phyloP scores from a whole-genome alignment of 2,797 vertebrate species.

The Chrysocyon brachyurus region DNA sequence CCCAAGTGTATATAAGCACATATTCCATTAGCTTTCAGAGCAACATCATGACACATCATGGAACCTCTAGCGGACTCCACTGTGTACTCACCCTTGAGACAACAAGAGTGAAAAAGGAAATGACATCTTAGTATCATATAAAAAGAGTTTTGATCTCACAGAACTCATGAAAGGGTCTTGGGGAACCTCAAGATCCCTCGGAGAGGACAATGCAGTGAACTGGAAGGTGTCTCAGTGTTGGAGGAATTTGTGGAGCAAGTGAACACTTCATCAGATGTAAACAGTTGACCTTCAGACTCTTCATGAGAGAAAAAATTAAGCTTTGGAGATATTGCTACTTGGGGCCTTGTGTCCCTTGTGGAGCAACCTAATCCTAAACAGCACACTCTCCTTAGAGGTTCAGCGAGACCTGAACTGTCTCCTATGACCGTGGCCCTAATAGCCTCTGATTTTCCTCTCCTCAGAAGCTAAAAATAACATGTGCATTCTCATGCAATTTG shows the following conservation, averaged over 20 bases:
- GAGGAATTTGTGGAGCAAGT: neutral
- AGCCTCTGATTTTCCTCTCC: neutral
- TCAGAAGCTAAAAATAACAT: neutral
- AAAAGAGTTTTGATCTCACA: neutral
- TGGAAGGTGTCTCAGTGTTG: neutral
- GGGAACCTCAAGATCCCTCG: neutral
- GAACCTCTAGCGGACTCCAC: neutral
- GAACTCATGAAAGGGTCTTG: neutral
- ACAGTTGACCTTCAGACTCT: neutral
- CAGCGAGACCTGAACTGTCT: too few relatives aligned
- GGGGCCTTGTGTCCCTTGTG: neutral
- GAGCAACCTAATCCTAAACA: neutral
- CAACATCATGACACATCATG: fast-evolving
- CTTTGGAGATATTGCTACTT: neutral
- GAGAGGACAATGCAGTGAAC: neutral
- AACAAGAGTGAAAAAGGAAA: neutral
- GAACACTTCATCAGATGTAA: neutral
- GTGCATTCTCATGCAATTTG: neutral
- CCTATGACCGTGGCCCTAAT: neutral
- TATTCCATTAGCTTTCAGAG: neutral
- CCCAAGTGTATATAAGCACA: neutral
- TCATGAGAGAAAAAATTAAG: neutral
- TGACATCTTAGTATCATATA: neutral
- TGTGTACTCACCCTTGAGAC: neutral
- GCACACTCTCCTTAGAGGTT: neutral